Percentiles rank a stretch among this genome's conserved stretches.
phyloP scores from a whole-genome alignment of 2,797 vertebrate genomes.

The Urosaurus nigricauda region DNA sequence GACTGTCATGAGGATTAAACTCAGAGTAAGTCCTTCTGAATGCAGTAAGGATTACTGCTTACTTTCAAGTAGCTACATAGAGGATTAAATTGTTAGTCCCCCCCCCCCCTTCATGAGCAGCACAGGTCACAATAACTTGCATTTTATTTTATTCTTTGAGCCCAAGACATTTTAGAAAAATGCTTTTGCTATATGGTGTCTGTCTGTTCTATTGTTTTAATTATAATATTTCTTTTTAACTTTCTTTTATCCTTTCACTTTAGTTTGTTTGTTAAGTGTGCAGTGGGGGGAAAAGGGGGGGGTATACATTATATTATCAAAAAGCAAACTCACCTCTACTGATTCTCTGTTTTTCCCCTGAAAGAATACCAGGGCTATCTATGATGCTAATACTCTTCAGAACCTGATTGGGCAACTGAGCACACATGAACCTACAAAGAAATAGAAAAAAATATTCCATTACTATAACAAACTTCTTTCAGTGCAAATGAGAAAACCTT shows the following conservation, averaged over 20 bases:
- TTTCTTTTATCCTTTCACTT: not conserved
- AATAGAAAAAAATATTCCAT: not conserved
- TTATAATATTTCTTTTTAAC: not conserved
- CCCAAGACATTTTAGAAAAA: not conserved
- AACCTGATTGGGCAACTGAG: constrained; percentile 96
- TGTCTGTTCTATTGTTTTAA: not conserved
- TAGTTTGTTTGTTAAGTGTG: not conserved
- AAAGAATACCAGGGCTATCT: constrained; percentile 96
- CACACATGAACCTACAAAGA: constrained; percentile 92
- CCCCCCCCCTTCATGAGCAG: not conserved
- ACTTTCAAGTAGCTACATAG: not conserved
- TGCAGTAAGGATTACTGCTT: not conserved
- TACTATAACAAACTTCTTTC: not conserved
- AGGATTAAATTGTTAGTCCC: not conserved
- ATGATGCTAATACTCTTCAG: constrained; percentile 90
- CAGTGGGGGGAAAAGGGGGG: not conserved
- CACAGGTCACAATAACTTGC: not conserved
- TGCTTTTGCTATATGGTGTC: too few species aligned
- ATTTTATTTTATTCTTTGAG: not conserved
- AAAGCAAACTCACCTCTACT: constrained; percentile 86
- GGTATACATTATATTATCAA: not conserved
- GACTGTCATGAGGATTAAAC: not conserved
- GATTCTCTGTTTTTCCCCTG: constrained; percentile 96
- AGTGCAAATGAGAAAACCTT: not conserved
- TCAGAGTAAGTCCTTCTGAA: not conserved